Evolutionary conservation across 64 coral and sea anemone species (phyloP).

Genomic region (Pocillopora damicornis): DNA sequence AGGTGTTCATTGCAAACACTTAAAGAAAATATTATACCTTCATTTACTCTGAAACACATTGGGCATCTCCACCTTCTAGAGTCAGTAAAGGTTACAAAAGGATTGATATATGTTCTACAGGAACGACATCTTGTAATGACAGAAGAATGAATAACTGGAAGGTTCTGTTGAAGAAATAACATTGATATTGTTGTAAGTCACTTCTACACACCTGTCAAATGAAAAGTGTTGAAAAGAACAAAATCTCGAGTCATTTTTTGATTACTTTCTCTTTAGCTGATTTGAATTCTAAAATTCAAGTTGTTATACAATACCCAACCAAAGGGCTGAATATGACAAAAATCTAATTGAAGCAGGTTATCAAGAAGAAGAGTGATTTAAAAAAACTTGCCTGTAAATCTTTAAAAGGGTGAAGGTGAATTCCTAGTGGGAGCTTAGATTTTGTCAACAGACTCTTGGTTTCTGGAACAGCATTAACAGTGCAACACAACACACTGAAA

Average conservation of each 20-base stretch:
- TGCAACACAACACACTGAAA: conserved; percentile 85
- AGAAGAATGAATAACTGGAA: conserved; percentile 93
- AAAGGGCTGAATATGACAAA: too few relatives aligned
- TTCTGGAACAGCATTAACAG: conserved; percentile 86
- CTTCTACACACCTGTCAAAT: too few relatives aligned
- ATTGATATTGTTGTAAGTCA: neutral
- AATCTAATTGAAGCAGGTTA: too few relatives aligned
- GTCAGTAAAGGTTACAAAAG: conserved; percentile 96
- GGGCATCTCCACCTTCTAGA: conserved; percentile 87
- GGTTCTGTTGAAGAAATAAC: conserved; percentile 53
- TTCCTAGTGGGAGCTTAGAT: conserved; percentile 92
- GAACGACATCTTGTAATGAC: conserved; percentile 95
- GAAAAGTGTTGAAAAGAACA: neutral
- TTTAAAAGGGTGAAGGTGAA: conserved; percentile 94
- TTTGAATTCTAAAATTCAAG: too few relatives aligned
- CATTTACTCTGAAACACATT: conserved; percentile 97
- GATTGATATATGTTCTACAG: conserved; percentile 99
- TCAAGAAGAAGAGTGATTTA: too few relatives aligned
- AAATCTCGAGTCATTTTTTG: too few relatives aligned
- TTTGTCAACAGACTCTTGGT: conserved; percentile 89
- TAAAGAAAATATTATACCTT: conserved; percentile 56
- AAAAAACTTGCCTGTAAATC: conserved; percentile 68
- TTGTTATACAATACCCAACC: too few relatives aligned
- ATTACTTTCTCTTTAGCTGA: too few relatives aligned
- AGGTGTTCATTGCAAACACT: neutral